Evolutionary conservation across 2,113 vertebrate genomes (phyloP).

Genomic region (Brachypodius melanocephalos): DNA sequence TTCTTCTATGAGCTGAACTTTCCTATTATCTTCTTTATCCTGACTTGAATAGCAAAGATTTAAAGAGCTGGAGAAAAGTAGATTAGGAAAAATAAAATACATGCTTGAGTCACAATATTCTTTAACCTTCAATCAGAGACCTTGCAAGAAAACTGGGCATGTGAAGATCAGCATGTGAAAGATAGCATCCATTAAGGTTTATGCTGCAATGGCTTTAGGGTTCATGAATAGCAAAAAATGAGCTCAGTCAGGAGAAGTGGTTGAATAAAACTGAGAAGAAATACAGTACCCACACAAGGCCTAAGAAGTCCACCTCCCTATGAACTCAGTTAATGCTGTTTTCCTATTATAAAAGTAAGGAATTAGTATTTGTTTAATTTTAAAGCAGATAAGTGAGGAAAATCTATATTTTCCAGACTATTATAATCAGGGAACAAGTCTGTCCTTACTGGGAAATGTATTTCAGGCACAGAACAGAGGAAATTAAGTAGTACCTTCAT

Average conservation of each 20-base stretch:
- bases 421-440: not conserved
- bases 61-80: constrained; percentile 14
- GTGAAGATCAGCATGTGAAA: constrained; percentile 45
- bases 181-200: constrained; percentile 39
- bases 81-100: constrained; percentile 43
- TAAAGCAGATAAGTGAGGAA: not conserved
- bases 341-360: not conserved
- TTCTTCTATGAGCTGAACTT: not conserved
- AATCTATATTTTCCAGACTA: not conserved
- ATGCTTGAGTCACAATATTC: not conserved
- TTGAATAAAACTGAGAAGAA: constrained; percentile 18
- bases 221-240: constrained; percentile 55
- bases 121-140: constrained; percentile 27
- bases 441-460: not conserved
- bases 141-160: not conserved
- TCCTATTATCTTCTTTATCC: not conserved
- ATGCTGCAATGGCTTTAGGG: constrained; percentile 28
- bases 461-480: not conserved
- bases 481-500: not conserved
- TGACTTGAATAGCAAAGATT: not conserved
- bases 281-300: not conserved
- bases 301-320: not conserved
- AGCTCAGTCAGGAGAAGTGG: not conserved
- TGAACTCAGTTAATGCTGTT: not conserved
- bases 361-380: not conserved